phyloP scores from a whole-genome alignment of 2,113 vertebrate species.

The Pterocles orientalis region DNA sequence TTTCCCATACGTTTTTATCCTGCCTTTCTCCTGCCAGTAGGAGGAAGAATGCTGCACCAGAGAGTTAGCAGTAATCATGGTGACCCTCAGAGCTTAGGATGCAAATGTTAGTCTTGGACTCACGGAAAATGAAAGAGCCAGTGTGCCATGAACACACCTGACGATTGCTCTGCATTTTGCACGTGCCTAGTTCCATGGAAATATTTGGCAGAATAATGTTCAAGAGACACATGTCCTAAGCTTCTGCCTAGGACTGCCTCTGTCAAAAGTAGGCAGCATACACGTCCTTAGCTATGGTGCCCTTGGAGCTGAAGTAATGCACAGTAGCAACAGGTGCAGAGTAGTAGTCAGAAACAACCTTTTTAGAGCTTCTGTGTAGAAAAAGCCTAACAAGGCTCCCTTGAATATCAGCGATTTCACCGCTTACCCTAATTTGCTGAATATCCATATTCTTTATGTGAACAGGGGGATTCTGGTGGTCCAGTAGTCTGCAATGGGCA shows the following conservation, averaged over 20 bases:
- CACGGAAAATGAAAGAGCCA: background rate
- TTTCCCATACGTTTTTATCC: background rate
- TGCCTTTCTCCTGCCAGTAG: background rate
- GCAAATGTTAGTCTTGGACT: background rate
- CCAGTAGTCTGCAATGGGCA: slow-evolving; percentile 78
- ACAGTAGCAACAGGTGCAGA: background rate
- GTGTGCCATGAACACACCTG: background rate
- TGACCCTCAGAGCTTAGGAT: background rate
- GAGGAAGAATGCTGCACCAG: background rate
- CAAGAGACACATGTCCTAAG: background rate
- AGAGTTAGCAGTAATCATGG: background rate
- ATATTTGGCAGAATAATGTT: background rate
- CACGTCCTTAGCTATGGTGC: background rate
- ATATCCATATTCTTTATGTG: background rate
- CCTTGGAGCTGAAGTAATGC: background rate
- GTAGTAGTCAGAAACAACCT: background rate
- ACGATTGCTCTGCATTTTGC: background rate
- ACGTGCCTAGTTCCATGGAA: background rate
- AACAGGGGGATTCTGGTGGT: slow-evolving; percentile 84
- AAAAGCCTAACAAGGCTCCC: background rate
- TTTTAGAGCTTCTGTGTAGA: background rate
- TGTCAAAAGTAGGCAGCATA: accelerated
- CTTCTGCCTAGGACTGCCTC: accelerated
- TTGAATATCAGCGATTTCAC: background rate
- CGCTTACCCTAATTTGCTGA: background rate